Conservation (phyloP, 2,797 vertebrate species). For the Halcyon badia region DNA sequence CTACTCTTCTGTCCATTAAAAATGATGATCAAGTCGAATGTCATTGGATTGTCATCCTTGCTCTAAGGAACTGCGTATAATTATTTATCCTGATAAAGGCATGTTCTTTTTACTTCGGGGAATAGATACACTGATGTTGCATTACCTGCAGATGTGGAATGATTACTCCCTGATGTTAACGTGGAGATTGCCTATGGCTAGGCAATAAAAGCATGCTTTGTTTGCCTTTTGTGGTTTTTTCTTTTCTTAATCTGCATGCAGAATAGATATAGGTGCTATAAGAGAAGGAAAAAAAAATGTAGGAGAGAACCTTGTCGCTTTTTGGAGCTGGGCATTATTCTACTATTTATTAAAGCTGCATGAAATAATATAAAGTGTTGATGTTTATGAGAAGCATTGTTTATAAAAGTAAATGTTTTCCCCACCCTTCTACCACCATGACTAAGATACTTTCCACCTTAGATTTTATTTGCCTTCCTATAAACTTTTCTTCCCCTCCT, state of each 20-base stretch:
- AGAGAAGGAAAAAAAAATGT: background rate
- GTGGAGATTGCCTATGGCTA: background rate
- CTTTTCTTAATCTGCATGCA: slow-evolving; percentile 7
- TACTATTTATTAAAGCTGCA: slow-evolving; percentile 1
- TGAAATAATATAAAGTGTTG: background rate
- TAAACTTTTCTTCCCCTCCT: background rate
- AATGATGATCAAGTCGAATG: background rate
- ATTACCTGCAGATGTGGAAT: slow-evolving; percentile 42
- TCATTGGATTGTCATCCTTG: background rate
- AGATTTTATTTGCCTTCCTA: slow-evolving; percentile 18
- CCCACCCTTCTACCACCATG: background rate
- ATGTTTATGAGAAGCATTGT: background rate
- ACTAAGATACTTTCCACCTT: background rate
- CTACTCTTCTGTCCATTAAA: background rate
- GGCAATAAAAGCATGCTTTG: background rate
- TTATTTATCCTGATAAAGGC: background rate
- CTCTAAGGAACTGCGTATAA: background rate
- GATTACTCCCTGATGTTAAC: background rate
- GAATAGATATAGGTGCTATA: background rate
- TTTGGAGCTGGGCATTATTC: background rate
- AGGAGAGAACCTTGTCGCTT: background rate
- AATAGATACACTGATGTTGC: background rate
- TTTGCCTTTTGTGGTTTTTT: background rate
- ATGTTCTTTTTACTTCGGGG: background rate
- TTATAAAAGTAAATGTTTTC: slow-evolving; percentile 5